Conservation (phyloP, 2,113 vertebrate genomes). For the Macaca nemestrina region DNA sequence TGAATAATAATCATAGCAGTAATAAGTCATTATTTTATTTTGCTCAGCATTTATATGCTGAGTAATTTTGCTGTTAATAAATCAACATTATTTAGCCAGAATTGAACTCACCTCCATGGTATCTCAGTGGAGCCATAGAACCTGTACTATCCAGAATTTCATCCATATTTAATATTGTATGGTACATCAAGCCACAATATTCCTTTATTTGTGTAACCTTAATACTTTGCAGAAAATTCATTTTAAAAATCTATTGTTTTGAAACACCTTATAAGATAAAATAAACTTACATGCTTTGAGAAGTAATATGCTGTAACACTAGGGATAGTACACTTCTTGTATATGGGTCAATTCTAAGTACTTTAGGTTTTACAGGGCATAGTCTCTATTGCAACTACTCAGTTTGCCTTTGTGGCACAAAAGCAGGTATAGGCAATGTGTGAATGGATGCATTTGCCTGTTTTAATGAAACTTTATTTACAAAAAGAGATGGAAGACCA, state of each 20-base stretch:
- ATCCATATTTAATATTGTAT: background rate
- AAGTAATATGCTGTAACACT: background rate
- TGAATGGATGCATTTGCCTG: background rate
- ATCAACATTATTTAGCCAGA: slow-evolving; percentile 40
- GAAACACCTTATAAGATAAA: slow-evolving; percentile 27
- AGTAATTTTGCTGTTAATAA: slow-evolving; percentile 17
- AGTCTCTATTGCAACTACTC: background rate
- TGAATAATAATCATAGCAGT: slow-evolving; percentile 7
- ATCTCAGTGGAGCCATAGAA: background rate
- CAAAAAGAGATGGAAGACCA: background rate
- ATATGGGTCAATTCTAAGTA: background rate
- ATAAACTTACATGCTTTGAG: background rate
- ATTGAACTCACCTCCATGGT: background rate
- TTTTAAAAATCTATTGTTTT: slow-evolving; percentile 8
- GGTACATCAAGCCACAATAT: background rate
- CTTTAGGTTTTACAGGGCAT: background rate
- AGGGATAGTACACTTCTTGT: background rate
- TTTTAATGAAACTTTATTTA: slow-evolving; percentile 2
- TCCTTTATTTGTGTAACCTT: slow-evolving; percentile 30
- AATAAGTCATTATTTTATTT: slow-evolving; percentile 28
- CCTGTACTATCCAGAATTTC: background rate
- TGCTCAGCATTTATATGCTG: background rate
- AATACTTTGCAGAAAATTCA: background rate
- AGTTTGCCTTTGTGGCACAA: background rate
- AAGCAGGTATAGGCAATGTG: background rate